These are phyloP conservation scores for Xenentodon cancila DNA, from an alignment of 2,797 vertebrate genomes.

Conservation along the genomic window DNA sequence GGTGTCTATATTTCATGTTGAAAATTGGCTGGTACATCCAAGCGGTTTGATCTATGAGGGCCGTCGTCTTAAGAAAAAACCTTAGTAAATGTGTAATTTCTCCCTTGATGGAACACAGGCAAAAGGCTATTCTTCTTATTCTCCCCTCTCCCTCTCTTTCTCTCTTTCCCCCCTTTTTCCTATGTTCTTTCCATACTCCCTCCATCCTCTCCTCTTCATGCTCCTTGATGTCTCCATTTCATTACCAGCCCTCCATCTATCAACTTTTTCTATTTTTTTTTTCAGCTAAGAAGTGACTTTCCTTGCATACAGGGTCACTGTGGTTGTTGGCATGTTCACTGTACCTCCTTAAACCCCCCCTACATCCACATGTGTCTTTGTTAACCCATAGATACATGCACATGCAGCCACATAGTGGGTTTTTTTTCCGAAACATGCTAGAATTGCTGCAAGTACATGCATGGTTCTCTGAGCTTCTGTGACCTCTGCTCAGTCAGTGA, in stretches of 20 bases:
- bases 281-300: slow-evolving; percentile 91
- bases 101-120: slow-evolving; percentile 99
- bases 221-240: slow-evolving; percentile 99
- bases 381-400: neutral
- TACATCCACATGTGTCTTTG: neutral
- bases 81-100: slow-evolving; percentile 99
- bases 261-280: slow-evolving; percentile 84
- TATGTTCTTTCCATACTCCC: slow-evolving; percentile 67
- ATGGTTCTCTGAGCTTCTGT: slow-evolving; percentile 9
- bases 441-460: neutral
- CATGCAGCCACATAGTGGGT: slow-evolving; percentile 2
- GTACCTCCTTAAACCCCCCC: neutral
- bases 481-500: slow-evolving; percentile 47
- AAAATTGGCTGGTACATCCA: slow-evolving; percentile 99
- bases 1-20: slow-evolving; percentile 99
- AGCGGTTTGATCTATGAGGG: slow-evolving; percentile 97
- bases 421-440: neutral
- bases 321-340: slow-evolving; percentile 42
- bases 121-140: slow-evolving; percentile 97
- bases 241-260: slow-evolving; percentile 97
- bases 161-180: slow-evolving; percentile 81
- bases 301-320: slow-evolving; percentile 61
- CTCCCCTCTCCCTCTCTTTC: slow-evolving; percentile 48
- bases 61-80: slow-evolving; percentile 99
- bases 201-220: slow-evolving; percentile 89